These are phyloP conservation scores for Aythya baeri DNA, from an alignment of 2,113 vertebrate species.

Conservation along the genomic window DNA sequence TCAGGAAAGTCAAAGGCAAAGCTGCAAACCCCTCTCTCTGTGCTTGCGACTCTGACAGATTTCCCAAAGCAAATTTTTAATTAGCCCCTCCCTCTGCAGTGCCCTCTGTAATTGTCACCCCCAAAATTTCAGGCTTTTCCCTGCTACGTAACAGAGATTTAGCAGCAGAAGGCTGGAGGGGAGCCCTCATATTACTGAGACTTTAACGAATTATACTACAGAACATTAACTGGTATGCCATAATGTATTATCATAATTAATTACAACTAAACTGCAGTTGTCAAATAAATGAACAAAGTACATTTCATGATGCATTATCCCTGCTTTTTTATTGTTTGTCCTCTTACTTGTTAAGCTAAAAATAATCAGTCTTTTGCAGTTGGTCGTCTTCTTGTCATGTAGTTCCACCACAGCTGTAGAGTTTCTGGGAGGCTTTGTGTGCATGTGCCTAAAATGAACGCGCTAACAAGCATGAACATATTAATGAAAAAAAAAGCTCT, in stretches of 20 bases:
- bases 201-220: slow-evolving; percentile 20
- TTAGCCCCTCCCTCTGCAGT: background rate
- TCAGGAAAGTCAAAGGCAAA: background rate
- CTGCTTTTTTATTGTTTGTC: slow-evolving; percentile 38
- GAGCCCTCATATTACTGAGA: background rate
- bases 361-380: slow-evolving; percentile 13
- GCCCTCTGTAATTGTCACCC: background rate
- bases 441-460: background rate
- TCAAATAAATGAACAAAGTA: slow-evolving; percentile 49
- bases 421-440: background rate
- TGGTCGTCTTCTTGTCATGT: background rate
- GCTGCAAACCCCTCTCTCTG: background rate
- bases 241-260: slow-evolving; percentile 59
- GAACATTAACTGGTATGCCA: background rate
- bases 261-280: slow-evolving; percentile 48
- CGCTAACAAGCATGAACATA: background rate
- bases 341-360: slow-evolving; percentile 5
- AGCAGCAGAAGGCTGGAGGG: background rate
- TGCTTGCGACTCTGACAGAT: background rate
- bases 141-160: background rate
- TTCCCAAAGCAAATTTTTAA: background rate
- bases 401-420: background rate
- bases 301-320: slow-evolving; percentile 40
- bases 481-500: background rate
- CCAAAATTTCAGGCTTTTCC: background rate